Evolutionary conservation across 2,888 invertebrate species (phyloP), one percentile per base, ranked within the genome.

Genomic region (Macrophya annulata): DNA sequence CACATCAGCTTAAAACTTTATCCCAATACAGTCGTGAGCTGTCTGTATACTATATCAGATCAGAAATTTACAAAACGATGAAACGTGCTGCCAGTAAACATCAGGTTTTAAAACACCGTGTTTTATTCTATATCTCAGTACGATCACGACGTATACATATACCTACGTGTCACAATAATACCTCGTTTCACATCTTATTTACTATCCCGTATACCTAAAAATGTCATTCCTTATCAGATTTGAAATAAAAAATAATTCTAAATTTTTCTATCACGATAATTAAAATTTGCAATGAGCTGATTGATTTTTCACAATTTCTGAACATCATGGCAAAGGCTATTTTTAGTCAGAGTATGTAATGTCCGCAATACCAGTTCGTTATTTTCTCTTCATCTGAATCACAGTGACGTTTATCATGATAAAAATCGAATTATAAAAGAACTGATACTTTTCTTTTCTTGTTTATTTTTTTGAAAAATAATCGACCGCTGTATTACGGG

Each of bases 1-100:
- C 21, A 74, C 74, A 74, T 74, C 74, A 25, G 74, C 74, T 74
- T 45, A 45, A 74, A 74, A 74, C 45, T 43, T 74, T 25, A 21
- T 74, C 74, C 74, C 43, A 74, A 74, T 74, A 74, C 74, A 74
- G 74, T 31, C 48, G 74, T 74, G 45, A 43, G 25, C 74, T 48
- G 74, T 43, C 74, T 17, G 68, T 25, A 55, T n/a, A 68, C 37
- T 12, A 37, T 37, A 37, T 68, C 37, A 68, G 37, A 68, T 68
- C 37, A 68, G 17, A 25, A 25, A 68, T 17, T 15, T 37, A 68
- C 68, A 37, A 68, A 68, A 17, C 31, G 68, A 68, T 37, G 12
- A 68, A 31, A 68, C 68, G 68, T 37, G 68, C 37, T 6, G 31
- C 21, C 37, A 25, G 68, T 37, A 68, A 68, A 37, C 62, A 62